These are phyloP conservation scores for Ectemnius cavifrons DNA, from an alignment of 2,888 invertebrate species.

Conservation along the genomic window DNA sequence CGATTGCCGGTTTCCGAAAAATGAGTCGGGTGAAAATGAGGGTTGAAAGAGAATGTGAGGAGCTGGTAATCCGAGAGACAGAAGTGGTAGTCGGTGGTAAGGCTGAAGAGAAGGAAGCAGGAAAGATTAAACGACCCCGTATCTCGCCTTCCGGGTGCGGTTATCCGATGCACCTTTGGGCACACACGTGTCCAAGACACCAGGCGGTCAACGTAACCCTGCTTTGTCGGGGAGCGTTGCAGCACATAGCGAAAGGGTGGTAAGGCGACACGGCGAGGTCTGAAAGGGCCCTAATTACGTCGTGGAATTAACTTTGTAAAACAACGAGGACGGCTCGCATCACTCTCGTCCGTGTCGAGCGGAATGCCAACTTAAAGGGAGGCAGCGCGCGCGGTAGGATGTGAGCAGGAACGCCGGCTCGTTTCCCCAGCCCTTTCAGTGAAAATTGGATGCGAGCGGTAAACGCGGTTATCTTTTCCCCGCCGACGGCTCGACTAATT, in stretches of 20 bases:
- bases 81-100: too few species aligned
- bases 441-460: constrained; percentile 39
- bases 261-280: constrained; percentile 28
- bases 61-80: too few species aligned
- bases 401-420: background rate
- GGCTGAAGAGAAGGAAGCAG: background rate
- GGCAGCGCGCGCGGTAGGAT: background rate
- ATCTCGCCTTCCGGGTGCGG: constrained; percentile 32
- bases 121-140: constrained; percentile 25
- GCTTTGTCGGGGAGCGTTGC: background rate
- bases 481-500: background rate
- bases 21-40: too few species aligned
- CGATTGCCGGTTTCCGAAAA: too few species aligned
- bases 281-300: constrained; percentile 54
- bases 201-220: background rate
- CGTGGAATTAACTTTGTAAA: constrained; percentile 52
- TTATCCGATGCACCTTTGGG: constrained; percentile 23
- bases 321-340: constrained; percentile 33
- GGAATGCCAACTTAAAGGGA: constrained; percentile 24
- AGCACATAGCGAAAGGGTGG: background rate
- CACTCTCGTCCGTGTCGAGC: constrained; percentile 11
- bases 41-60: too few species aligned
- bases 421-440: constrained; percentile 25
- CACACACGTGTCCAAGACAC: constrained; percentile 19
- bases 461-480: constrained; percentile 36